Evolutionary conservation across 2,797 vertebrate genomes (phyloP).

Genomic region (Peromyscus attwateri): DNA sequence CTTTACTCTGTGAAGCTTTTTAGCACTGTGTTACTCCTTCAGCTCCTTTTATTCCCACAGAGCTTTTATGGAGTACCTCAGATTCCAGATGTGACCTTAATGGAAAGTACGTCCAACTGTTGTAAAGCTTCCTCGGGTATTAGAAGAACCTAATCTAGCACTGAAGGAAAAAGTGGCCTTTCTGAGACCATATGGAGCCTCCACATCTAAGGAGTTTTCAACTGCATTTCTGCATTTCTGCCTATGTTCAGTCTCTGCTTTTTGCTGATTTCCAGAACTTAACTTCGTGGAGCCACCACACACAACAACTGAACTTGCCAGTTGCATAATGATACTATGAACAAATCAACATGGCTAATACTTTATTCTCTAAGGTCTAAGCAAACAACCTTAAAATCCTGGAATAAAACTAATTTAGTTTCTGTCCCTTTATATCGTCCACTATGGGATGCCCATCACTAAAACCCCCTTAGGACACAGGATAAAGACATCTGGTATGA

Average conservation of each 20-base stretch:
- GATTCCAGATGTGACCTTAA: constrained; percentile 17
- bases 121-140: constrained; percentile 4
- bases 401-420: not conserved
- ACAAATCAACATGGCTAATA: not conserved
- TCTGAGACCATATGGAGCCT: not conserved
- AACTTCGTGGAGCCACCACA: constrained; percentile 1
- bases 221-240: constrained; percentile 1
- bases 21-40: not conserved
- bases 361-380: not conserved
- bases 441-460: not conserved
- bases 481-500: not conserved
- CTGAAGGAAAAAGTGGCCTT: not conserved
- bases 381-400: constrained; percentile 34
- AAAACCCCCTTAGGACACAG: not conserved
- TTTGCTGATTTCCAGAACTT: constrained; percentile 27
- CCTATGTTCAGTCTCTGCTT: constrained; percentile 50
- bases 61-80: constrained; percentile 13
- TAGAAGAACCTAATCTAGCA: not conserved
- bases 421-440: not conserved
- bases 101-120: constrained; percentile 3
- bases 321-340: not conserved
- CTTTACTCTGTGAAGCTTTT: not conserved
- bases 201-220: not conserved
- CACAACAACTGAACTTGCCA: not conserved
- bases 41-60: not conserved